Percentiles rank a stretch among this genome's conserved stretches.
phyloP scores from a whole-genome alignment of 2,888 invertebrate genomes.

The Colletes collaris region DNA sequence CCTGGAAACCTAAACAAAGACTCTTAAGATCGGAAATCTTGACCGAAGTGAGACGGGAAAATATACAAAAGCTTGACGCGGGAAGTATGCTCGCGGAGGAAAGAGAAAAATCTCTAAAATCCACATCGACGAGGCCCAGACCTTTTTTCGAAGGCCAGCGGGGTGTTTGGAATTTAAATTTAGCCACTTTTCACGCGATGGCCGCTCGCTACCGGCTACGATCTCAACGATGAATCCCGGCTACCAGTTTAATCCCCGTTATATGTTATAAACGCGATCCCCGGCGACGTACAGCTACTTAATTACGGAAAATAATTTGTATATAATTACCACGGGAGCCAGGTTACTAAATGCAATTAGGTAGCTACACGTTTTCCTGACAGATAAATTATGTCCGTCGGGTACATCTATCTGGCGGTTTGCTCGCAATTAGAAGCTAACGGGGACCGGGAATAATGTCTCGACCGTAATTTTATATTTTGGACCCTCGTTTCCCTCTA shows the following conservation, averaged over 20 bases:
- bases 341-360: slow-evolving; percentile 23
- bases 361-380: slow-evolving; percentile 23
- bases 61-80: slow-evolving; percentile 14
- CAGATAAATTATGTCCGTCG: slow-evolving; percentile 32
- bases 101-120: slow-evolving; percentile 11
- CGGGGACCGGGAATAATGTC: neutral
- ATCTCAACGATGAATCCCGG: slow-evolving; percentile 13
- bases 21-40: neutral
- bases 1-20: neutral
- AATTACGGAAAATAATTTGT: slow-evolving; percentile 58
- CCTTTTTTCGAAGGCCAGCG: slow-evolving; percentile 10
- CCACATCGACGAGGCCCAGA: slow-evolving; percentile 12
- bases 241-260: slow-evolving; percentile 27
- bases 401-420: slow-evolving; percentile 4
- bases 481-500: neutral
- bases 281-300: slow-evolving; percentile 21
- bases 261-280: slow-evolving; percentile 47
- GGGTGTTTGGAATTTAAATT: slow-evolving; percentile 67
- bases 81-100: slow-evolving; percentile 4
- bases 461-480: neutral
- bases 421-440: slow-evolving; percentile 4
- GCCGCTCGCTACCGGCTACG: slow-evolving; percentile 13
- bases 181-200: slow-evolving; percentile 49
- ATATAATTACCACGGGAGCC: slow-evolving; percentile 35
- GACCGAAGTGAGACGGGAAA: slow-evolving; percentile 1